Evolutionary conservation across 2,113 vertebrate species (phyloP), one percentile per base, ranked within the genome.

Genomic region (Centrocercus urophasianus): DNA sequence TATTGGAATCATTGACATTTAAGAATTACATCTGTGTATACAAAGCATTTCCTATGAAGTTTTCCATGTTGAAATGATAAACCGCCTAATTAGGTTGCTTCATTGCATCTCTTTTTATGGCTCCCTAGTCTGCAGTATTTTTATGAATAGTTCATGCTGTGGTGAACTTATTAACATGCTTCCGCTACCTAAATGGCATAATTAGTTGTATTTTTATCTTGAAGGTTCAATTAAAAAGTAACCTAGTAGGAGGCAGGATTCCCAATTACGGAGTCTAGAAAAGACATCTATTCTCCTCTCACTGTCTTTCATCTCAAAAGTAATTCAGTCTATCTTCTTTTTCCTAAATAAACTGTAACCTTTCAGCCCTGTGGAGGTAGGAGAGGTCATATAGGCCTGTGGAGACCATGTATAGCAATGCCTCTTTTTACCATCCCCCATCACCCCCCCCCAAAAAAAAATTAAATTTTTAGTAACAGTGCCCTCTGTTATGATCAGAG

Each of bases 191-290:
- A 80, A 92, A 75, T 76, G 45, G 56, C 76, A 88, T 89, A 69
- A 96, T 96, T 91, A 90, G 50, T 90, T 67, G 38, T 19, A 75
- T 89, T 83, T 89, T 85, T 72, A 94, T 94, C 88, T 94, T 18
- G 0, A 92, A 96, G 78, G 65, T 90, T 86, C 92, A 95, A 85
- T 96, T 84, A 93, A 85, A 93, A 97, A 95, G 60, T 42, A 28
- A 72, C 89, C 56, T 81, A 74, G 56, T 36, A 90, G 65, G 78
- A 93, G 57, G 57, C 22, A 86, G 83, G 38, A 79, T 83, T 96
- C 48, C 78, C 71, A 93, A 38, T 93, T 91, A 96, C 54, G 32
- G 64, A 93, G 43, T 61, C 34, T 77, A 67, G 71, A 59, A 90
- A 91, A 90, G 76, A 72, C 47, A 90, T 27, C 56, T 79, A 30